Evolutionary conservation across 1,140 invertebrate species (phyloP), one percentile per base, ranked within the genome.

Genomic region (Neodiprion fabricii): DNA sequence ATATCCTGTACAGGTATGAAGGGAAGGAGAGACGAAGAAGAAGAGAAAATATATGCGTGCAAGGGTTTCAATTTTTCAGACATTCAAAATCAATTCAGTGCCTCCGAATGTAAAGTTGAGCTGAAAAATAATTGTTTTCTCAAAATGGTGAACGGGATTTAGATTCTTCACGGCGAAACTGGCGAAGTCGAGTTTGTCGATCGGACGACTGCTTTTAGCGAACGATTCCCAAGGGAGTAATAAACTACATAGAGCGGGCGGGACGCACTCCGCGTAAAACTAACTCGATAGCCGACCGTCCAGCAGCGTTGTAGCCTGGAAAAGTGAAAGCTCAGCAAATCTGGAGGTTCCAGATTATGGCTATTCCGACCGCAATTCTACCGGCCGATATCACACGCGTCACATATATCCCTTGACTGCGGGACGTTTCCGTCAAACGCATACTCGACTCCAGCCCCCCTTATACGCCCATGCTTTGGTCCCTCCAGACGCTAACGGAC

Each of bases 311-410:
- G 11, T 53, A 76, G 74, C 50, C 70, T 48, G 9, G 11, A 79
- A 81, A 80, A 83, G 79, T 77, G 78, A 80, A 83, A 81, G 76
- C 79, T 81, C 81, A 81, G 81, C 81, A 49, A 75, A 81, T 48
- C 21, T 48, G 28, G 61, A 66, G 69, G 23, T 70, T 70, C 70
- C 50, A 23, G 28, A 12, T 1, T 17, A 14, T 17, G 11, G 11
- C 11, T 61, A 61, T 61, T 61, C 53, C 53, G 53, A 61, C 53
- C 53, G 53, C 53, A 61, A 61, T 61, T 61, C 53, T 17, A 61
- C 53, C 53, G 53, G 11, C 53, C 53, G 53, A 61, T 61, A 78
- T 76, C 66, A 68, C 72, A 50, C 61, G 17, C 53, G 71, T 7
- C 50, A 17, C 69, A 77, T 72, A 76, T 77, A 75, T 76, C 75